Base-by-base conservation (phyloP, 2,888 invertebrate species). In the Itoplectis maculator region DNA sequence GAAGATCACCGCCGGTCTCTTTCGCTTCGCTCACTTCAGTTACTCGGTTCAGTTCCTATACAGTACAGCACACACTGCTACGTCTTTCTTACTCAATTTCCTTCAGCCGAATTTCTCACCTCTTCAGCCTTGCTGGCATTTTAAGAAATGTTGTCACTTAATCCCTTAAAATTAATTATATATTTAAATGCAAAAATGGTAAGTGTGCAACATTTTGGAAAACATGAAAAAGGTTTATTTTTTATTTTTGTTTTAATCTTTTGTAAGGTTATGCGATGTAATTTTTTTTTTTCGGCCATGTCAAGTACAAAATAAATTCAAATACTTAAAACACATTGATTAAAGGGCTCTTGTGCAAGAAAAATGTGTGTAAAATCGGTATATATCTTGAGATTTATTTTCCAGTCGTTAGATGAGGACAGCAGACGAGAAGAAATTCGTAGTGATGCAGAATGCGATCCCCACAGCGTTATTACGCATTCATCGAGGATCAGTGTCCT, bases 1-100 rank as follows among this genome's bases (percentile, higher is more conserved):
- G 92, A 92, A 92, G 91, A 90, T 90, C 88, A 87, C 88, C 88
- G 87, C 84, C 88, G 87, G 89, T 90, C 87, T 83, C 82, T 84
- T 83, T 85, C 87, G 84, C 84, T 86, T 86, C 86, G 84, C 85
- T 85, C 66, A 76, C 65, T 75, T 59, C 54, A 35, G 20, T 54
- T 63, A 23, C 61, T 74, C 61, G 23, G 37, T 78, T 70, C 29
- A 61, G 42, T 54, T 77, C 45, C 63, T 69, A 40, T 15, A 40
- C 23, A 40, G 20, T 37, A n/a, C 40, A 65, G 11, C 45, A 23
- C 37, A 40, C 51, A 69, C 47, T n/a, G 37, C 23, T 35, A 47
- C 15, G 18, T 42, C 37, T 72, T 78, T n/a, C 42, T 49, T 49
- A 29, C 63, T 35, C 59, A 76, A 76, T 68, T 76, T 49, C 65